Evolutionary conservation across 2,113 vertebrate genomes (phyloP), one percentile per base, ranked within the genome.

Genomic region (Trogon surrucura): DNA sequence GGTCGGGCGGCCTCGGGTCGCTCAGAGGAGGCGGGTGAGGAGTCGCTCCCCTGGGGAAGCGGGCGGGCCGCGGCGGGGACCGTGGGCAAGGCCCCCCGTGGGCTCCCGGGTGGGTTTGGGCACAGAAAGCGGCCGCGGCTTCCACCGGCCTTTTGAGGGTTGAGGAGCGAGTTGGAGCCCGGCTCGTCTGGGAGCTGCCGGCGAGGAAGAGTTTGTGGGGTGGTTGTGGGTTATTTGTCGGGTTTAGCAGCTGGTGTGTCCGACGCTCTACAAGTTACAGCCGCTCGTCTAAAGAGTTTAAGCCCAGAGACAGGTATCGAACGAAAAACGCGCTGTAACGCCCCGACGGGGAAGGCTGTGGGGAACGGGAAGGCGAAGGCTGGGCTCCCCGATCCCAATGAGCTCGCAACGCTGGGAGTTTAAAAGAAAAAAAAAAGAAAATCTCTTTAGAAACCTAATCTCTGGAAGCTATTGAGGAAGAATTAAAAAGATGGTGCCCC

Each of bases 401-500:
- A 36, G 32, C 38, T 60, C 15, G 0, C 47, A 21, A 11, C 3
- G 7, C 20, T 34, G 61, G 48, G 26, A 17, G 25, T 30, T 78
- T 25, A 5, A 34, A 70, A 66, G 26, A 27, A 26, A 30, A 13
- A 50, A 36, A 36, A 36, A 36, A 36, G 36, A 36, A 26, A 13
- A 62, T 26, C 48, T 66, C 88, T 75, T 92, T 94, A 44, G 32
- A 65, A n/a, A 60, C 53, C 57, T 77, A 74, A 93, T 94, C 66
- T 91, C 60, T 80, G 91, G 78, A 85, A 95, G 65, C 66, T 44
- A 2, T 66, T 57, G 65, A 81, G 80, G 32, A 47, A 53, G 78
- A 45, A 79, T 62, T 29, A 26, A 85, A 62, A 85, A 85, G 82
- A 44, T 91, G 91, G 80, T 79, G 36, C 64, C 95, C 95, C 91